phyloP scores from a whole-genome alignment of 2,888 invertebrate genomes.

The Tipula helvola region DNA sequence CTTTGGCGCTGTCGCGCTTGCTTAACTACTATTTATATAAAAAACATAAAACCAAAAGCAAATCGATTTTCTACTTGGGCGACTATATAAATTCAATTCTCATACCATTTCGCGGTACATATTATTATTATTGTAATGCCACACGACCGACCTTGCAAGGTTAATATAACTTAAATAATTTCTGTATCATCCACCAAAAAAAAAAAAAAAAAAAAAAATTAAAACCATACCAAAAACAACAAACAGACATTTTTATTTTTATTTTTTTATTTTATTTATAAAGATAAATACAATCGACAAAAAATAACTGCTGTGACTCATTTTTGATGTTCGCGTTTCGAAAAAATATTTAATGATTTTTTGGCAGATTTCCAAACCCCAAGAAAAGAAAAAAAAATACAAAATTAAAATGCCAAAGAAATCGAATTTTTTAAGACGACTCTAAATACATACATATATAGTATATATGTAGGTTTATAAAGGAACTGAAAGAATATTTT shows the following conservation, averaged over 20 bases:
- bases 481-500: not conserved
- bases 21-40: not conserved
- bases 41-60: not conserved
- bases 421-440: not conserved
- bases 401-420: not conserved
- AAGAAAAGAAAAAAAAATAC: not conserved
- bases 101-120: not conserved
- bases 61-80: not conserved
- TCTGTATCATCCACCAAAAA: not conserved
- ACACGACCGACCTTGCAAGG: not conserved
- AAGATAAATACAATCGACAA: not conserved
- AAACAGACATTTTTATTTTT: constrained; percentile 4
- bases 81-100: not conserved
- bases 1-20: not conserved
- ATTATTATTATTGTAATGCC: not conserved
- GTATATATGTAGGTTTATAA: not conserved
- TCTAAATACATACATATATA: not conserved
- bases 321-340: not conserved
- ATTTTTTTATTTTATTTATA: not conserved
- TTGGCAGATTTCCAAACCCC: not conserved
- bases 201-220: not conserved
- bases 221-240: not conserved
- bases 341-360: not conserved
- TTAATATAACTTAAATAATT: constrained; percentile 4
- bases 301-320: not conserved